Evolutionary conservation across 1,140 invertebrate genomes (phyloP).

Genomic region (Drosophila melanica): DNA sequence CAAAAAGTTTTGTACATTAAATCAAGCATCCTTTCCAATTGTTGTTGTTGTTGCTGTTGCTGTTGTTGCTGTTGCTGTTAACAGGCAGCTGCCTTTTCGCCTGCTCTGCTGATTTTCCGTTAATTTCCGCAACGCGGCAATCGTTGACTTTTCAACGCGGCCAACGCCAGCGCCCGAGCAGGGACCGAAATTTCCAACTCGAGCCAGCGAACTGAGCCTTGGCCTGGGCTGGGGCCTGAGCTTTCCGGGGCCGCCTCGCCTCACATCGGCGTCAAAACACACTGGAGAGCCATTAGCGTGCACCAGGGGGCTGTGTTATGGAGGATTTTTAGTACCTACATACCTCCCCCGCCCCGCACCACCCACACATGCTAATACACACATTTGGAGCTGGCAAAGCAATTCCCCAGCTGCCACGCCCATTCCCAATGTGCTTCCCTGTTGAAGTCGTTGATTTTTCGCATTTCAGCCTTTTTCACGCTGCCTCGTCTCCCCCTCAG

Average conservation of each 20-base stretch:
- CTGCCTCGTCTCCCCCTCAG: constrained; percentile 22
- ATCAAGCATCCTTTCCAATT: constrained; percentile 79
- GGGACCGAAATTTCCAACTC: not conserved
- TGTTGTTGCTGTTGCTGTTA: constrained; percentile 50
- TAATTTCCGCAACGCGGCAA: constrained; percentile 82
- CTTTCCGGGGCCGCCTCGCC: not conserved
- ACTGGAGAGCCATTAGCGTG: constrained; percentile 76
- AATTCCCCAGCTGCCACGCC: not conserved
- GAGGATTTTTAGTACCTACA: constrained; percentile 32
- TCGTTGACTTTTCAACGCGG: constrained; percentile 79
- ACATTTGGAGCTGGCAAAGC: constrained; percentile 28
- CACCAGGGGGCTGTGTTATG: constrained; percentile 40
- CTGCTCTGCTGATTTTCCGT: constrained; percentile 71
- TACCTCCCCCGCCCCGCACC: not conserved
- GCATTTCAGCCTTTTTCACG: constrained; percentile 75
- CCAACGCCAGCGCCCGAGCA: constrained; percentile 8
- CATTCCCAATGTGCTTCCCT: constrained; percentile 46
- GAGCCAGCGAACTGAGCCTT: not conserved
- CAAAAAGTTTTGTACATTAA: constrained; percentile 81
- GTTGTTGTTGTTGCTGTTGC: constrained; percentile 6
- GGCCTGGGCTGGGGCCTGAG: not conserved
- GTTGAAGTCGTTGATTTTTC: constrained; percentile 77
- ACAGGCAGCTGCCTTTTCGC: constrained; percentile 33
- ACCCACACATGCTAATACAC: constrained; percentile 75
- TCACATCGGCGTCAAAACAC: constrained; percentile 39